Evolutionary conservation across 2,797 vertebrate species (phyloP), one percentile per base, ranked within the genome.

Genomic region (Enteromius unitaeniatus): DNA sequence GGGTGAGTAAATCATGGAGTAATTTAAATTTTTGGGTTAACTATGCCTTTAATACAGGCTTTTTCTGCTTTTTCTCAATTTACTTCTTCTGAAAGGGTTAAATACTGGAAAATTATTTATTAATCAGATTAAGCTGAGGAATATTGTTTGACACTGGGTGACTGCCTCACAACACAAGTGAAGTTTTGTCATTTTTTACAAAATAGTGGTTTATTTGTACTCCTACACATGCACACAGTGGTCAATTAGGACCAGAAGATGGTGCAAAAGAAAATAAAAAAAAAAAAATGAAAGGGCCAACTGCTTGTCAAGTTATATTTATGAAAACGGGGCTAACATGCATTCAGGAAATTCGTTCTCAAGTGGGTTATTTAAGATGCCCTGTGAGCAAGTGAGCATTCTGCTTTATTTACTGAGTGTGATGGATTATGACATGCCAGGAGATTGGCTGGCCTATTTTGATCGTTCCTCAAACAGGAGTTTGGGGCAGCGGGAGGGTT

Each of bases 351-450:
- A 73, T 75, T 26, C 78, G 85, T 34, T 60, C 85, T 90, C 86
- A 88, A 87, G 65, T 87, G 73, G 78, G 84, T 87, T 90, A 78
- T 92, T 87, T 86, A 86, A 90, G 86, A 89, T 91, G 89, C 87
- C 79, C 86, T 28, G 31, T 80, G 58, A 89, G 88, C 89, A 91
- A 89, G 87, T 90, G 90, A 89, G 88, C 84, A 86, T 90, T 81
- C 79, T 84, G 92, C 90, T 89, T 92, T 93, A 91, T 94, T 94
- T 93, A 88, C 90, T 87, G 87, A 90, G 88, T 90, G 89, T 93
- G 92, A 93, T 93, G 82, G 91, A 83, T 80, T 88, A 82, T 88
- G 90, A 88, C 73, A 84, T 91, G 91, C 91, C 90, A 93, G 90
- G 91, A 90, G 87, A 92, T 87, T 87, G 91, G 84, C 87, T 90